Percentiles rank a stretch among this genome's conserved stretches.
Conservation (phyloP, 2,113 vertebrate genomes). For the Rhinoptilus africanus region DNA sequence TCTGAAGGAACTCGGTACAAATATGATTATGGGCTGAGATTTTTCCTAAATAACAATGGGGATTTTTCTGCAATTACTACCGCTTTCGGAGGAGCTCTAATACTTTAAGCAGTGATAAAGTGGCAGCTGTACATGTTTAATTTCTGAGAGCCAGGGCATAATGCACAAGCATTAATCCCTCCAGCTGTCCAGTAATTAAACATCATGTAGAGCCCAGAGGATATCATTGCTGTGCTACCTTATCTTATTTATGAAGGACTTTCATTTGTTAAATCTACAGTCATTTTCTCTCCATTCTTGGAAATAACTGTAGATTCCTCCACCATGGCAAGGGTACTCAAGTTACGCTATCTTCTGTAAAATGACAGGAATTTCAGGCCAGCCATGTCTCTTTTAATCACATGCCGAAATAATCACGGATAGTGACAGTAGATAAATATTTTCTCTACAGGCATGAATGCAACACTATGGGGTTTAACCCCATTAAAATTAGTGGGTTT, state of each 20-base stretch:
- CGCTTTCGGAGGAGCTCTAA: constrained; percentile 59
- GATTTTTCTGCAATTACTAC: constrained; percentile 62
- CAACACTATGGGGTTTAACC: neutral
- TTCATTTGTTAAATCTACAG: constrained; percentile 29
- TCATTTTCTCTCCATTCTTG: neutral
- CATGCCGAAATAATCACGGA: neutral
- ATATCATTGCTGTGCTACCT: constrained; percentile 49
- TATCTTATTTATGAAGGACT: constrained; percentile 56
- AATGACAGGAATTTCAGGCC: neutral
- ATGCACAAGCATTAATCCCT: constrained; percentile 64
- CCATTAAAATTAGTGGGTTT: neutral
- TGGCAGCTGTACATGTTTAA: constrained; percentile 70
- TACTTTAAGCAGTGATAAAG: constrained; percentile 71
- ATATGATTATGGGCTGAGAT: constrained; percentile 30
- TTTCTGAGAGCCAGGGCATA: constrained; percentile 61
- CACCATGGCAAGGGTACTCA: neutral
- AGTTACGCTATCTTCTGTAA: neutral
- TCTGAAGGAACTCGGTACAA: constrained; percentile 27
- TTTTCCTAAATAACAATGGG: constrained; percentile 51
- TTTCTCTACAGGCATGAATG: neutral
- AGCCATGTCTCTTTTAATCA: neutral
- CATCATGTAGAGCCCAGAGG: constrained; percentile 49
- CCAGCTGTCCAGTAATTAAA: constrained; percentile 72
- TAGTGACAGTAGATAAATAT: neutral
- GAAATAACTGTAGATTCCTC: constrained; percentile 11